phyloP scores from a whole-genome alignment of 1,140 invertebrate species.

The Drosophila arizonae region DNA sequence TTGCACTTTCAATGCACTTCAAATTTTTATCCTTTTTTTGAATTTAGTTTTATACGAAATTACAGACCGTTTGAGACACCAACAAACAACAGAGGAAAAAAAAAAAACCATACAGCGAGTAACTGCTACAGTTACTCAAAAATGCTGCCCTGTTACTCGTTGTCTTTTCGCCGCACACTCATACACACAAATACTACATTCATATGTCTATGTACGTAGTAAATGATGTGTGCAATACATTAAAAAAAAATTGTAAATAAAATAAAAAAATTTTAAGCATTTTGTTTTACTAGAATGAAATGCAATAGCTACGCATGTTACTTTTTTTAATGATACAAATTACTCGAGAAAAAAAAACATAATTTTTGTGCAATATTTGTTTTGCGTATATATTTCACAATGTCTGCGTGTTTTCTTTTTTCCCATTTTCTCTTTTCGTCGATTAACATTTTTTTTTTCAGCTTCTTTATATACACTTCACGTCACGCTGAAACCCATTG shows the following conservation, averaged over 20 bases:
- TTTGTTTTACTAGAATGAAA: constrained; percentile 43
- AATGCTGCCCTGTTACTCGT: constrained; percentile 43
- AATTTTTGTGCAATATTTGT: constrained; percentile 49
- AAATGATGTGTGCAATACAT: constrained; percentile 30
- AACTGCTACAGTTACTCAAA: constrained; percentile 49
- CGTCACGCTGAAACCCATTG: constrained; percentile 71
- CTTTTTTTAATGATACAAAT: constrained; percentile 34
- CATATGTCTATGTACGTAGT: constrained; percentile 14
- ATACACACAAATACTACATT: constrained; percentile 13
- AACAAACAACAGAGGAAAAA: constrained; percentile 27
- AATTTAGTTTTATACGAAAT: constrained; percentile 13
- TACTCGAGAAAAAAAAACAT: constrained; percentile 28
- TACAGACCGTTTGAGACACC: constrained; percentile 26
- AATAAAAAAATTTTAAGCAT: constrained; percentile 48
- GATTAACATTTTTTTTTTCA: constrained; percentile 45
- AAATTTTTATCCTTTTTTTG: neutral
- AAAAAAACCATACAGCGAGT: constrained; percentile 60
- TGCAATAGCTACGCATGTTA: constrained; percentile 55
- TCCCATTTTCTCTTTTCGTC: constrained; percentile 62
- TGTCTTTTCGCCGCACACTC: constrained; percentile 39
- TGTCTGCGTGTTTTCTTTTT: constrained; percentile 65
- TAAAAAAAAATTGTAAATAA: constrained; percentile 46
- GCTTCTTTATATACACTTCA: constrained; percentile 68
- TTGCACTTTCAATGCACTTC: constrained; percentile 27
- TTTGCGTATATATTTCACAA: constrained; percentile 63